These are phyloP conservation scores for Microctenopoma steveboyesi DNA, from an alignment of 2,797 vertebrate genomes.

Conservation along the genomic window DNA sequence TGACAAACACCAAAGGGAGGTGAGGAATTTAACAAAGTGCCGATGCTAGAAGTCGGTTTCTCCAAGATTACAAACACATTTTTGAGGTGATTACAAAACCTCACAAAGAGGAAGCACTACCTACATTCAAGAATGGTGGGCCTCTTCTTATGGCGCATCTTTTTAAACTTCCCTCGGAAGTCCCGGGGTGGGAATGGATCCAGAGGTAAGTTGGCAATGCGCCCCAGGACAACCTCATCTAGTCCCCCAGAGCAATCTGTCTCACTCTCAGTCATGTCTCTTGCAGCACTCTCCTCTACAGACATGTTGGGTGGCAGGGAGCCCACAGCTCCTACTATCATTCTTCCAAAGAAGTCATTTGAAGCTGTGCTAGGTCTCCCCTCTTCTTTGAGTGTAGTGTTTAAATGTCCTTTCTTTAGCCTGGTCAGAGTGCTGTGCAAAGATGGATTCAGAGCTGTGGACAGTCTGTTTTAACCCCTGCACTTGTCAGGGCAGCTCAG, in stretches of 20 bases:
- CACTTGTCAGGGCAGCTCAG: conserved; percentile 88
- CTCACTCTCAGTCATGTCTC: conserved; percentile 79
- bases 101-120: conserved; percentile 59
- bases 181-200: conserved; percentile 87
- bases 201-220: conserved; percentile 84
- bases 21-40: conserved; percentile 71
- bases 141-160: conserved; percentile 90
- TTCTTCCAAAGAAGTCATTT: conserved; percentile 70
- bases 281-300: conserved; percentile 82
- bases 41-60: conserved; percentile 41
- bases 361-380: conserved; percentile 49
- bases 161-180: conserved; percentile 88
- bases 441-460: conserved; percentile 59
- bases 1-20: conserved; percentile 55
- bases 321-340: conserved; percentile 60
- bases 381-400: conserved; percentile 27
- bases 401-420: conserved; percentile 35
- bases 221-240: conserved; percentile 72
- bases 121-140: conserved; percentile 96
- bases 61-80: conserved; percentile 10
- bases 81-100: not conserved
- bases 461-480: conserved; percentile 69
- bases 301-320: conserved; percentile 83
- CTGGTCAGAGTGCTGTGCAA: conserved; percentile 28
- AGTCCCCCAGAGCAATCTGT: conserved; percentile 66